Percentiles rank a stretch among this genome's conserved stretches.
phyloP scores from a whole-genome alignment of 2,888 invertebrate genomes.

The Nephrotoma appendiculata region DNA sequence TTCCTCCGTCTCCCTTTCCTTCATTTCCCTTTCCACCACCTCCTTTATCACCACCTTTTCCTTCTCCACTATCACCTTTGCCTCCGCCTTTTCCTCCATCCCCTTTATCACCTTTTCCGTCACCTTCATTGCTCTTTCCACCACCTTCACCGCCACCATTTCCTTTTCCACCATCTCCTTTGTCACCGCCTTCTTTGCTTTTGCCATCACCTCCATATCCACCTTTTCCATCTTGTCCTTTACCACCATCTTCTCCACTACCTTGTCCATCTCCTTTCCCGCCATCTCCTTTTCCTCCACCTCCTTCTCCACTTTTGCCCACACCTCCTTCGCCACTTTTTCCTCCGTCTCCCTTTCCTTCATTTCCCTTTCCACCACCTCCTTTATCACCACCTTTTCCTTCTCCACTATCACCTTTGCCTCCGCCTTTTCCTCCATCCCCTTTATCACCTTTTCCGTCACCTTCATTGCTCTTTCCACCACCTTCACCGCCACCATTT shows the following conservation, averaged over 20 bases:
- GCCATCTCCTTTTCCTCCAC: background rate
- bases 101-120: background rate
- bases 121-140: background rate
- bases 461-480: background rate
- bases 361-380: conserved; percentile 7
- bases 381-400: conserved; percentile 5
- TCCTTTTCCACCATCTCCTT: conserved; percentile 14
- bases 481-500: conserved; percentile 10
- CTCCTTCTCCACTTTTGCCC: background rate
- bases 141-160: background rate
- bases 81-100: background rate
- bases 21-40: conserved; percentile 4
- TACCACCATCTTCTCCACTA: background rate
- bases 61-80: too few relatives aligned
- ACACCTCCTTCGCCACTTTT: conserved; percentile 6
- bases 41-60: background rate
- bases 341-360: conserved; percentile 27
- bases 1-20: conserved; percentile 1
- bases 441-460: conserved; percentile 6
- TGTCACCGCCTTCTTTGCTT: background rate
- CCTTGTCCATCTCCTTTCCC: background rate
- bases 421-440: background rate
- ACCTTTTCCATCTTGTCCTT: background rate
- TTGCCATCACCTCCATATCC: background rate
- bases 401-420: conserved; percentile 3